phyloP scores from a whole-genome alignment of 2,888 invertebrate genomes.

The Phania funesta region DNA sequence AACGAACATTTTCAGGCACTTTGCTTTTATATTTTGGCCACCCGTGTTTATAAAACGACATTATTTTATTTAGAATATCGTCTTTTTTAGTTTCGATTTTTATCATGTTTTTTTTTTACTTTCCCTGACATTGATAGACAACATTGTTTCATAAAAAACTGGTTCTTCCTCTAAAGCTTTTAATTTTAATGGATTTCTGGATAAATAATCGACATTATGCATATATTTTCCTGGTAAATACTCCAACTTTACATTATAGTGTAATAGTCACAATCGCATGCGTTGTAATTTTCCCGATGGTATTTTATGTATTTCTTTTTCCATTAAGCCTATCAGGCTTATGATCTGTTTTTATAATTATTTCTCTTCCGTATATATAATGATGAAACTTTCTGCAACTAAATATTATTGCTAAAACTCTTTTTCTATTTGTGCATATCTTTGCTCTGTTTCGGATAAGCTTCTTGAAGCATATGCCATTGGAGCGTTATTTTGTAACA shows the following conservation, averaged over 20 bases:
- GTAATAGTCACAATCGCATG: too few species aligned
- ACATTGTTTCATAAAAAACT: constrained; percentile 44
- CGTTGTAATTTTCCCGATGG: constrained; percentile 36
- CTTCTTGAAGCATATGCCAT: constrained; percentile 64
- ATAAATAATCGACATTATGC: constrained; percentile 55
- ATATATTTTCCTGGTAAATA: too few species aligned
- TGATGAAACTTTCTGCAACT: constrained; percentile 25
- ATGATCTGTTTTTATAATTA: constrained; percentile 49
- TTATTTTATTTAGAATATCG: constrained; percentile 2
- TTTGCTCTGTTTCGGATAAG: constrained; percentile 49
- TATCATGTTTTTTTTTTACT: constrained; percentile 34
- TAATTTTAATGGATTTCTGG: constrained; percentile 41
- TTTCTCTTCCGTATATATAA: constrained; percentile 50
- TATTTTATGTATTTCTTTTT: constrained; percentile 36
- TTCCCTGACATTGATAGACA: constrained; percentile 33
- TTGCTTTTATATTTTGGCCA: constrained; percentile 48
- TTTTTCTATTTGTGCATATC: constrained; percentile 66
- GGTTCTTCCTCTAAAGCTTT: constrained; percentile 36
- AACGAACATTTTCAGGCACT: constrained; percentile 39
- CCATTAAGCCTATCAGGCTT: constrained; percentile 52
- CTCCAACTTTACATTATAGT: too few species aligned
- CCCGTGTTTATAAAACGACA: constrained; percentile 26
- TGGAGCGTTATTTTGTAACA: constrained; percentile 64
- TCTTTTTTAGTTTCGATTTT: constrained; percentile 38
- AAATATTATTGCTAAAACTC: constrained; percentile 67